These are phyloP conservation scores for Acanthis flammea DNA, from an alignment of 2,797 vertebrate species.

Conservation along the genomic window DNA sequence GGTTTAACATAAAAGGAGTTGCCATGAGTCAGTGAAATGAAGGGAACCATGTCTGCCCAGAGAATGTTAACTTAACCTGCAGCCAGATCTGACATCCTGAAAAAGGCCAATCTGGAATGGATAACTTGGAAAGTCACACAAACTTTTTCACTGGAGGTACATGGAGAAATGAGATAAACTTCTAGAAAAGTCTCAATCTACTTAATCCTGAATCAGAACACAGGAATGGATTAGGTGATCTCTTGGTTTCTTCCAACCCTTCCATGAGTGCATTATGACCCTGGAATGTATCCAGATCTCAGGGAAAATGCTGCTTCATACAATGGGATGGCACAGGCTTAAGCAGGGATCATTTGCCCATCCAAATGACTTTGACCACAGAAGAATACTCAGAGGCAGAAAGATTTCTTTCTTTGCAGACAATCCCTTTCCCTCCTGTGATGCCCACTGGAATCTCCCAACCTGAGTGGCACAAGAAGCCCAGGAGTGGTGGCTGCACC, in stretches of 20 bases:
- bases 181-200: background rate
- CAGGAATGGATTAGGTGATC: constrained; percentile 13
- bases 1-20: background rate
- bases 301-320: background rate
- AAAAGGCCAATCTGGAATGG: background rate
- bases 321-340: background rate
- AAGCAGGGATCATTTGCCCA: background rate
- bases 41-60: background rate
- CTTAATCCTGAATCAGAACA: background rate
- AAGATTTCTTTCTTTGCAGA: background rate
- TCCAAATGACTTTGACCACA: background rate
- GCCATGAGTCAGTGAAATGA: background rate
- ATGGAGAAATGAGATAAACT: background rate
- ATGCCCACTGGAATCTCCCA: background rate
- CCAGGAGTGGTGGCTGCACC: background rate
- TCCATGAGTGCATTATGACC: background rate
- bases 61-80: background rate
- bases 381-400: background rate
- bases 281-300: background rate
- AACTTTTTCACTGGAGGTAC: background rate
- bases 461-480: background rate
- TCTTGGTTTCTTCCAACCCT: background rate
- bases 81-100: background rate
- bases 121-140: background rate
- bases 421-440: background rate